Conservation (phyloP, 1,140 invertebrate genomes). For the Drosophila grimshawi region DNA sequence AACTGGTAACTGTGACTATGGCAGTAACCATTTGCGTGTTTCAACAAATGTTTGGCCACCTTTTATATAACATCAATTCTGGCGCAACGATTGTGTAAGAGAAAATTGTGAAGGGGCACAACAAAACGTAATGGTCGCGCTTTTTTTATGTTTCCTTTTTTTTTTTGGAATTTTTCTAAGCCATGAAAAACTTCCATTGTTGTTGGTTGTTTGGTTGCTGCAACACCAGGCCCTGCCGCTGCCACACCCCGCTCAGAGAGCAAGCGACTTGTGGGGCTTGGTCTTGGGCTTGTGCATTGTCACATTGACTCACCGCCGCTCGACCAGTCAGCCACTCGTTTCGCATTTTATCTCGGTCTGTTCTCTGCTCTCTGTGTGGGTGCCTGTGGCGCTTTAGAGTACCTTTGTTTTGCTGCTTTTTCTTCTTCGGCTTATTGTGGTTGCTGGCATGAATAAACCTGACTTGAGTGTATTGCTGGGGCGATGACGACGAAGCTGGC, state of each 20-base stretch:
- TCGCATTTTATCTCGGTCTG: conserved; percentile 50
- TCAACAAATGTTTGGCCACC: conserved; percentile 73
- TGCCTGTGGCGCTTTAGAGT: conserved; percentile 61
- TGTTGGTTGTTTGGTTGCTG: conserved; percentile 21
- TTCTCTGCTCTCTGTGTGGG: conserved; percentile 39
- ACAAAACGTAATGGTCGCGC: conserved; percentile 61
- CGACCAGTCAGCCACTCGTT: conserved; percentile 14
- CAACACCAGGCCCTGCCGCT: conserved; percentile 22
- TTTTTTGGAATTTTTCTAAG: conserved; percentile 35
- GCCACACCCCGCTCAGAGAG: conserved; percentile 14
- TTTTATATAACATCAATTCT: conserved; percentile 69
- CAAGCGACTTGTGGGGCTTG: conserved; percentile 21
- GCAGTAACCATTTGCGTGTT: conserved; percentile 42
- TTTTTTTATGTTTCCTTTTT: conserved; percentile 60
- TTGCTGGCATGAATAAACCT: conserved; percentile 62
- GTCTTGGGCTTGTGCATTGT: conserved; percentile 53
- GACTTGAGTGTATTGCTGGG: conserved; percentile 63
- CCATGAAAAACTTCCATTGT: conserved; percentile 65
- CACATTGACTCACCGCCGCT: conserved; percentile 64
- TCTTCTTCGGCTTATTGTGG: conserved; percentile 14
- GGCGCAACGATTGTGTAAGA: conserved; percentile 61
- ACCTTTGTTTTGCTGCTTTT: conserved; percentile 54
- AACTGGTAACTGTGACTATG: background rate
- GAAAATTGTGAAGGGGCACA: conserved; percentile 56
- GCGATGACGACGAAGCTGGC: conserved; percentile 30